A percentile compares a stretch with the other conserved stretches of the same genome.
phyloP scores from a whole-genome alignment of 2,888 invertebrate genomes.

The Nephrotoma flavescens region DNA sequence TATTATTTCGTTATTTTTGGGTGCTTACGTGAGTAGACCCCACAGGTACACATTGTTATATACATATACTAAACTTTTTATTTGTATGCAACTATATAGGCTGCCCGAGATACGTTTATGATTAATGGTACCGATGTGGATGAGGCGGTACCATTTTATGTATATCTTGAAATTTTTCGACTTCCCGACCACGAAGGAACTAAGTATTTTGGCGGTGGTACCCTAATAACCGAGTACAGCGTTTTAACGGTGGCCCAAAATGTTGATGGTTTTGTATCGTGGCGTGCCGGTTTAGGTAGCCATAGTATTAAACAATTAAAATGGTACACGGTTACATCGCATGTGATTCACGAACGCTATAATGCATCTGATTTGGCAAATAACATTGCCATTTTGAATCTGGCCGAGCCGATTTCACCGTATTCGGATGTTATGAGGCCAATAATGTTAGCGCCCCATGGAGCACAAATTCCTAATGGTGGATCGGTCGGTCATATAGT shows the following conservation, averaged over 20 bases:
- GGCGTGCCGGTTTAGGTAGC: neutral
- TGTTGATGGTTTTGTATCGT: neutral
- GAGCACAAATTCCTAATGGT: neutral
- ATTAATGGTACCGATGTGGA: neutral
- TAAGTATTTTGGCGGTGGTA: neutral
- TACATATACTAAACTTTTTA: too few species aligned
- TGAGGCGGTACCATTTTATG: neutral
- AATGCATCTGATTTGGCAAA: neutral
- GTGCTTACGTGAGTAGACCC: too few species aligned
- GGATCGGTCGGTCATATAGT: neutral
- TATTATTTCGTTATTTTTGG: too few species aligned
- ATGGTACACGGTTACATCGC: neutral
- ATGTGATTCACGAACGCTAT: neutral
- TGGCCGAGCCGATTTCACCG: neutral
- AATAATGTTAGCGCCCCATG: neutral
- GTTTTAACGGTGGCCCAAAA: neutral
- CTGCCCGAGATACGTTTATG: neutral
- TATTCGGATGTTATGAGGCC: neutral
- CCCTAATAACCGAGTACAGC: neutral
- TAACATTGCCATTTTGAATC: neutral
- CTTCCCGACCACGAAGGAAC: neutral
- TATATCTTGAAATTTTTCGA: neutral
- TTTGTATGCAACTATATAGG: neutral
- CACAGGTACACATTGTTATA: too few species aligned
- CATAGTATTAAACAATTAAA: neutral